Base-by-base conservation (phyloP, 2,797 vertebrate genomes). In the Mycteria americana region DNA sequence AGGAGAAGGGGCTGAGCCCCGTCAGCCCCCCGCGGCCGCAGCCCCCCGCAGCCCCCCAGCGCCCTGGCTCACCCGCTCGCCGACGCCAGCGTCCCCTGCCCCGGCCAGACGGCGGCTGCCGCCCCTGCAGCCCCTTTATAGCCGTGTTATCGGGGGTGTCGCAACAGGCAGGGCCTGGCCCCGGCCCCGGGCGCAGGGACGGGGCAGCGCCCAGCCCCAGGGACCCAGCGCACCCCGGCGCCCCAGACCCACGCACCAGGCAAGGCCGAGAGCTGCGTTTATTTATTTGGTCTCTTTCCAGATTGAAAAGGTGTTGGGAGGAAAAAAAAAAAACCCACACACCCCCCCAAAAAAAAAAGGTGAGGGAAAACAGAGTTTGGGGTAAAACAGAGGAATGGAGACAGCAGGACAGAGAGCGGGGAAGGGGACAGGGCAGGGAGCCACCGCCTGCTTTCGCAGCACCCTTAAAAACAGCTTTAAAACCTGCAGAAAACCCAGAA, bases 81-180 rank as follows among this genome's bases (percentile, higher is more conserved):
- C 0, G 24, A 10, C 11, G 37, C 37, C 4, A 9, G 12, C 1
- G 65, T 9, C 56, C 77, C 22, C 39, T 13, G 68, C 22, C 15
- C 65, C 0, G 51, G 53, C 33, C 15, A 3, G 88, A 39, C 0
- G 1, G 69, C 0, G 4, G 43, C 54, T 5, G 7, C 51, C 1
- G 3, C 48, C 31, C 21, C 73, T 3, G 28, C 5, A 13, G 70
- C 43, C 48, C 5, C 62, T 95, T 96, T 96, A 96, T 92, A 63
- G 84, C 43, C 12, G 2, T 4, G 24, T 62, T 88, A 93, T 91
- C 94, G 3, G 74, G 72, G 18, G 10, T 6, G 16, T 96, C 93
- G 96, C 94, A 10, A 95, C 94, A 95, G 0, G 0, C 43, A 7
- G 27, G 70, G 82, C 39, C 28, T 12, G 57, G 35, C 35, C 57